Evolutionary conservation across 1,140 invertebrate genomes (phyloP), one percentile per base, ranked within the genome.

Genomic region (Polypedilum pembai): DNA sequence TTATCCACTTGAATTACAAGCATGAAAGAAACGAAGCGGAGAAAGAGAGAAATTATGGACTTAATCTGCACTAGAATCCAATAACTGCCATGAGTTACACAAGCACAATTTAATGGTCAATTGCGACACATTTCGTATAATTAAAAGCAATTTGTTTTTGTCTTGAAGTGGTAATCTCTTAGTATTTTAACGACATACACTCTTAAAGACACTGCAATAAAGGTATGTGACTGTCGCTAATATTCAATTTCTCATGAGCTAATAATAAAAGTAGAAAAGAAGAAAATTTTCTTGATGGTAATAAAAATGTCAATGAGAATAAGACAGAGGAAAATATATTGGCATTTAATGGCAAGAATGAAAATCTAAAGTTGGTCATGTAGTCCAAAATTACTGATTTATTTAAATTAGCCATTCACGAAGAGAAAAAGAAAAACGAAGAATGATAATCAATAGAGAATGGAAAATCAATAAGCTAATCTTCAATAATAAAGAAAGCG

Each of bases 401-500:
- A 33, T 33, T 1, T 5, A 33, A 33, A 33, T 33, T 33, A 33
- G 24, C 24, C 24, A 33, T 3, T 3, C 5, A 33, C 1, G 24
- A 33, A 33, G 5, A 33, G 24, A 33, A 5, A 33, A 5, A 33
- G 24, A 33, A 5, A 33, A 33, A 33, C 2, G 5, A 33, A 33
- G 24, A 33, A 33, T n/a, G 24, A 33, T 5, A 33, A 33, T 33
- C 24, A 33, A 45, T 20, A 69, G 17, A 69, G 18, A 69, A 69
- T 18, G 65, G 65, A 69, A 69, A 69, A 69, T 69, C 65, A 69
- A 69, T 69, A 69, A 69, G 20, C 65, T 69, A 69, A 69, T 69
- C 65, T 69, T 21, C 45, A 4, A 56, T 56, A n/a, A 56, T 56
- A n/a, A 33, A 33, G 24, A 33, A 33, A 33, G 24, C 24, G 24